phyloP scores from a whole-genome alignment of 1,140 invertebrate genomes.

The Tetramorium simillimum region DNA sequence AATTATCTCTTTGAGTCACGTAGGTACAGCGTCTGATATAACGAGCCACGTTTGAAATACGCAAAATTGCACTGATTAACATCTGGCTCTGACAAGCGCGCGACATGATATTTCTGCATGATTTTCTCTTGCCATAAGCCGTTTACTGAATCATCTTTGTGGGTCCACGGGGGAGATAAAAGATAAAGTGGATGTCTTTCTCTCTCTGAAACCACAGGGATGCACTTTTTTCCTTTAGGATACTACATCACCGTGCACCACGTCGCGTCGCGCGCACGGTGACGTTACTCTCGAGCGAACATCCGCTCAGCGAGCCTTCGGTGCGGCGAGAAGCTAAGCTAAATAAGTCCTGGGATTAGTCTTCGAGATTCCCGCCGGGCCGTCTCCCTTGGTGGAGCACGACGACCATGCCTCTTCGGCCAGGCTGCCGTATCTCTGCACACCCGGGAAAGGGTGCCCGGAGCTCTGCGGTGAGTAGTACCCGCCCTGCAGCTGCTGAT shows the following conservation, averaged over 20 bases:
- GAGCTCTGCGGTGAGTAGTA: constrained; percentile 84
- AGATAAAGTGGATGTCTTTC: background rate
- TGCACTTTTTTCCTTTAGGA: background rate
- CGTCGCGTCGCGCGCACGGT: background rate
- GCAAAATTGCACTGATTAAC: background rate
- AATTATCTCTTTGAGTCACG: constrained; percentile 10
- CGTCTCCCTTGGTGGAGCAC: constrained; percentile 70
- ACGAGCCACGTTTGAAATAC: background rate
- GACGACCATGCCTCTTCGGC: constrained; percentile 82
- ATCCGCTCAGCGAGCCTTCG: background rate
- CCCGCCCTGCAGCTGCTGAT: constrained; percentile 80
- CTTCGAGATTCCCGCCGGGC: constrained; percentile 57
- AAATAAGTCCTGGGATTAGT: constrained; percentile 78
- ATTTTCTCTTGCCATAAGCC: background rate
- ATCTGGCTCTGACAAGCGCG: background rate
- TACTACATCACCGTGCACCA: background rate
- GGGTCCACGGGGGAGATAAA: background rate
- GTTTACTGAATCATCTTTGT: background rate
- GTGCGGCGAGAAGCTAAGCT: constrained; percentile 69
- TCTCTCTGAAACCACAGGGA: background rate
- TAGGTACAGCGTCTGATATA: constrained; percentile 13
- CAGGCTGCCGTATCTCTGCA: constrained; percentile 83
- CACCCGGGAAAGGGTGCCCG: constrained; percentile 80
- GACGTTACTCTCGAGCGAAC: background rate
- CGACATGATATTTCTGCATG: background rate